phyloP scores from a whole-genome alignment of 2,797 vertebrate genomes.

The Trachops cirrhosus region DNA sequence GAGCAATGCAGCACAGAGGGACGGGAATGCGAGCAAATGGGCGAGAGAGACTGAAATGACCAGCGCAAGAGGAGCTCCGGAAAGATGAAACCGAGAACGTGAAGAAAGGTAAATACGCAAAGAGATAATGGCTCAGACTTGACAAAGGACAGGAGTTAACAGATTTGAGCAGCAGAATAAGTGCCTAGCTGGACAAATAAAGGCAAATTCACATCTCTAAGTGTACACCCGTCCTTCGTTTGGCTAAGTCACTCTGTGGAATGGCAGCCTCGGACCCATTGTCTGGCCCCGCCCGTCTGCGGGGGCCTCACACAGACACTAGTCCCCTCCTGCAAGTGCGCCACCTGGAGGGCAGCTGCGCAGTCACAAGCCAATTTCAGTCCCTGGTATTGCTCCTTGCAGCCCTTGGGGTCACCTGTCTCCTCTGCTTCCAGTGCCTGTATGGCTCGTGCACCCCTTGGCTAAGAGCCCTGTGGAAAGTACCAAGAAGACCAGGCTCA shows the following conservation, averaged over 20 bases:
- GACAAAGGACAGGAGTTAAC: background rate
- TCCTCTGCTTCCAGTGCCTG: background rate
- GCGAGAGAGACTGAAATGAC: background rate
- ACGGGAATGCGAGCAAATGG: background rate
- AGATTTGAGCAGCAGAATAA: background rate
- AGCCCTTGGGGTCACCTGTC: no score
- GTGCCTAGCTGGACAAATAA: background rate
- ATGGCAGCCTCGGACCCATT: fast-evolving
- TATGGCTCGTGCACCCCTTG: fast-evolving
- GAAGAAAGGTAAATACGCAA: background rate
- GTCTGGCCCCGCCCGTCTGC: background rate
- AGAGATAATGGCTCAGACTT: background rate
- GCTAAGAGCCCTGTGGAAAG: background rate
- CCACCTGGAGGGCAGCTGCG: fast-evolving
- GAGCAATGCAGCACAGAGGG: background rate
- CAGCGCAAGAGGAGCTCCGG: background rate
- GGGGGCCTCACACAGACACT: background rate
- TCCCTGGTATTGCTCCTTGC: background rate
- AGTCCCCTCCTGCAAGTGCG: background rate
- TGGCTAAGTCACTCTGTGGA: fast-evolving
- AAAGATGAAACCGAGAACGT: no score
- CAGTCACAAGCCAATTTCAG: no score
- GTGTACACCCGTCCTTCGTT: fast-evolving
- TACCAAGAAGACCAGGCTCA: background rate
- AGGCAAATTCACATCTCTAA: background rate